phyloP scores from a whole-genome alignment of 2,888 invertebrate species.

The Dasysyrphus tricinctus region DNA sequence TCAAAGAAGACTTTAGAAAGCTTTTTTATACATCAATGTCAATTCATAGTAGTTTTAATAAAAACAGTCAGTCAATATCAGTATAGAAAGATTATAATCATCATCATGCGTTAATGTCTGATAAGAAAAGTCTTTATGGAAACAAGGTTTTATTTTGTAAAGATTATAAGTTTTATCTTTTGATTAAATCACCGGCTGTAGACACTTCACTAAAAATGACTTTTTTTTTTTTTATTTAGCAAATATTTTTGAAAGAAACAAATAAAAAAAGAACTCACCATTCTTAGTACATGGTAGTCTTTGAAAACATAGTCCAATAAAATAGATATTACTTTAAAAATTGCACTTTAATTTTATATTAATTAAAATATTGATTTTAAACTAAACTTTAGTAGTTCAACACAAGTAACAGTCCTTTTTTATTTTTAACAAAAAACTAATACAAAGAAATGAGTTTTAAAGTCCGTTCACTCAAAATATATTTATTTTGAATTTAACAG shows the following conservation, averaged over 20 bases:
- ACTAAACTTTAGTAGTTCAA: background rate
- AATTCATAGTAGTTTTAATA: background rate
- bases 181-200: slow-evolving; percentile 41
- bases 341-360: background rate
- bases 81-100: background rate
- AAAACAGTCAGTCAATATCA: background rate
- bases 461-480: background rate
- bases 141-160: slow-evolving; percentile 35
- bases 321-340: background rate
- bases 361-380: background rate
- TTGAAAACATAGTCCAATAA: slow-evolving; percentile 51
- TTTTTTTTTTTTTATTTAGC: background rate
- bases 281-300: slow-evolving; percentile 67
- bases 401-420: background rate
- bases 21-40: background rate
- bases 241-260: background rate
- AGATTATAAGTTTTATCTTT: slow-evolving; percentile 24
- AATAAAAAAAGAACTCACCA: slow-evolving; percentile 49
- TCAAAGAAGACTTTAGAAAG: background rate
- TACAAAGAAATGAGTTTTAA: background rate
- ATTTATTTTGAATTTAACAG: background rate
- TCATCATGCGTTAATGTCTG: slow-evolving; percentile 13
- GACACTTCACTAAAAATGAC: slow-evolving; percentile 57
- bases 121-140: slow-evolving; percentile 33
- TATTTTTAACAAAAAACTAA: background rate